A percentile compares a stretch with the other conserved stretches of the same genome.
These are phyloP conservation scores for Phrixothrix hirtus DNA, from an alignment of 2,888 invertebrate species.

Conservation along the genomic window DNA sequence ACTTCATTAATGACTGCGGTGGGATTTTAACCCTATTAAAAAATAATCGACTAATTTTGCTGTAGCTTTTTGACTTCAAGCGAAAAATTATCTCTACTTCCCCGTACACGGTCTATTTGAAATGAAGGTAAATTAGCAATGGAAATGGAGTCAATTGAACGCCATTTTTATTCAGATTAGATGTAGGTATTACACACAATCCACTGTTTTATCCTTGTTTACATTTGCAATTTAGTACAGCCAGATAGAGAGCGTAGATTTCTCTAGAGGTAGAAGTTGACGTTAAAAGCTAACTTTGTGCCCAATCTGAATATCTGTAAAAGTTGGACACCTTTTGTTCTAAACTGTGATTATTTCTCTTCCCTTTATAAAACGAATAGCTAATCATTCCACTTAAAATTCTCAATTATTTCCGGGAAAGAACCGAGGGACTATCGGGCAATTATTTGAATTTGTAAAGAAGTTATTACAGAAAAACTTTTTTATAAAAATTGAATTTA, in stretches of 20 bases:
- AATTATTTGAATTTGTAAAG: slow-evolving; percentile 12
- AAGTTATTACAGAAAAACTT: not conserved
- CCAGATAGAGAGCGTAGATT: not conserved
- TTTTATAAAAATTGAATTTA: not conserved
- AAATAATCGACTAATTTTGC: slow-evolving; percentile 17
- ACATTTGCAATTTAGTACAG: not conserved
- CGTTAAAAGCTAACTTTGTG: slow-evolving; percentile 9
- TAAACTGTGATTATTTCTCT: slow-evolving; percentile 16
- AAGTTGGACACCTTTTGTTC: slow-evolving; percentile 18
- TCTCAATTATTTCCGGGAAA: slow-evolving; percentile 7
- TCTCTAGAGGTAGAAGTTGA: not conserved
- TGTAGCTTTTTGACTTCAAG: slow-evolving; percentile 10
- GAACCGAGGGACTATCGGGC: not conserved
- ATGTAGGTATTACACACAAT: slow-evolving; percentile 1
- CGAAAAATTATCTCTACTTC: slow-evolving; percentile 21
- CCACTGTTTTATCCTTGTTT: slow-evolving; percentile 4
- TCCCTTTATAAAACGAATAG: slow-evolving; percentile 10
- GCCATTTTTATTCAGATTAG: slow-evolving; percentile 17
- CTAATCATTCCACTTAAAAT: slow-evolving; percentile 10
- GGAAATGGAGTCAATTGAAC: slow-evolving; percentile 23
- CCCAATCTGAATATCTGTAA: slow-evolving; percentile 16
- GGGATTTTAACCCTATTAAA: slow-evolving; percentile 13
- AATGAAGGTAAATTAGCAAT: slow-evolving; percentile 21
- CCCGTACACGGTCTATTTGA: slow-evolving; percentile 15
- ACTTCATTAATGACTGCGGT: not conserved